Conservation (phyloP, 2,797 vertebrate species). For the Propithecus deckenii region DNA sequence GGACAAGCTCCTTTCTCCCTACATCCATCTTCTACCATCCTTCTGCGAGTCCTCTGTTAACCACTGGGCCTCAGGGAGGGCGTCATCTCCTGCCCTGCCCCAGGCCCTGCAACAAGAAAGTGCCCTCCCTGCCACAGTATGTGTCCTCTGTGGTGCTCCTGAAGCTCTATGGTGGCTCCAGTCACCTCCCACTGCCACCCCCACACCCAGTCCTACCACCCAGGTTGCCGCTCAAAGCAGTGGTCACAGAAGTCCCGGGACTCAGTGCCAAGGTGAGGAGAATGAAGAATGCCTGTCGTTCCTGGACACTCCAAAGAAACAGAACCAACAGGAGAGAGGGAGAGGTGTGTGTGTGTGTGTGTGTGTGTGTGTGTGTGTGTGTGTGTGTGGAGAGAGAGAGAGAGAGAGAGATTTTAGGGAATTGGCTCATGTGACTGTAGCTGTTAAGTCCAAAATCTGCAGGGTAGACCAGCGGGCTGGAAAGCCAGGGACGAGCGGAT, state of each 20-base stretch:
- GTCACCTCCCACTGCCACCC: background rate
- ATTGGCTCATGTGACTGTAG: background rate
- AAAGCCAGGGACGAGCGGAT: background rate
- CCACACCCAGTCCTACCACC: background rate
- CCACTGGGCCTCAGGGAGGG: background rate
- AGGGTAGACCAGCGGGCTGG: background rate
- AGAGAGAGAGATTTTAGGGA: background rate
- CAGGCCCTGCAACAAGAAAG: background rate
- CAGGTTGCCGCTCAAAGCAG: background rate
- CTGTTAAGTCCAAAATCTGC: background rate
- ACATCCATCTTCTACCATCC: rapidly evolving
- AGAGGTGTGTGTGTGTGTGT: background rate
- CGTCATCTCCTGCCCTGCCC: background rate
- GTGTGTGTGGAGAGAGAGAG: background rate
- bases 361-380: background rate
- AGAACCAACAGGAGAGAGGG: background rate
- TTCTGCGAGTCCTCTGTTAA: background rate
- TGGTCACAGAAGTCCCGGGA: background rate
- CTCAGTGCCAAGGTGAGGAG: background rate
- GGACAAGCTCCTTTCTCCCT: background rate
- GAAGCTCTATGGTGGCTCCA: background rate
- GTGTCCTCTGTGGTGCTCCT: background rate
- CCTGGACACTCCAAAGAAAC: background rate
- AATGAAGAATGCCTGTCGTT: background rate
- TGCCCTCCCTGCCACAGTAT: background rate